phyloP scores from a whole-genome alignment of 2,113 vertebrate genomes.

The Vulpes lagopus region DNA sequence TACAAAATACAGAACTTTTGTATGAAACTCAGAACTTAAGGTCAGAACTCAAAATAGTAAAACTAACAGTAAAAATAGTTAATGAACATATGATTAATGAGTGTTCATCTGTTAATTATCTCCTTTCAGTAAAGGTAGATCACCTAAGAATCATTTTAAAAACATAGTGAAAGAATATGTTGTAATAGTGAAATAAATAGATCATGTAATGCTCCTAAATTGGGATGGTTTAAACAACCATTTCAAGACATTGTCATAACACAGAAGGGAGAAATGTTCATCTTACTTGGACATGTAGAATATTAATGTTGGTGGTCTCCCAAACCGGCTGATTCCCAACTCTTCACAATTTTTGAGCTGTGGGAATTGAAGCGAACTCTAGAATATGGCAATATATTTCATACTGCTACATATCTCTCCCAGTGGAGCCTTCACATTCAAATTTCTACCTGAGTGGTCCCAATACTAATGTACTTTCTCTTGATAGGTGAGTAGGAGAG shows the following conservation, averaged over 20 bases:
- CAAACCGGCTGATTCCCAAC: not conserved
- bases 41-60: not conserved
- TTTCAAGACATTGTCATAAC: not conserved
- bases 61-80: not conserved
- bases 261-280: not conserved
- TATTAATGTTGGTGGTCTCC: not conserved
- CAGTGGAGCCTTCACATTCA: not conserved
- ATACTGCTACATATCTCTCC: not conserved
- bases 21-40: not conserved
- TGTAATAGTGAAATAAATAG: not conserved
- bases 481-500: not conserved
- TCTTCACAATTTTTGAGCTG: not conserved
- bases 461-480: not conserved
- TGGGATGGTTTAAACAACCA: not conserved
- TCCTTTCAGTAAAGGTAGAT: not conserved
- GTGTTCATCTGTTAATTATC: not conserved
- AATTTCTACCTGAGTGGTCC: not conserved
- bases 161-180: not conserved
- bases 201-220: not conserved
- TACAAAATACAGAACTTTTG: constrained; percentile 10
- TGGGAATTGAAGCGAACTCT: not conserved
- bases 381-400: not conserved
- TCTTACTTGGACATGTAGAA: not conserved
- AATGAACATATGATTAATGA: not conserved
- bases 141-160: not conserved